Base-by-base conservation (phyloP, 2,797 vertebrate genomes). In the Sebastes paucispinis region DNA sequence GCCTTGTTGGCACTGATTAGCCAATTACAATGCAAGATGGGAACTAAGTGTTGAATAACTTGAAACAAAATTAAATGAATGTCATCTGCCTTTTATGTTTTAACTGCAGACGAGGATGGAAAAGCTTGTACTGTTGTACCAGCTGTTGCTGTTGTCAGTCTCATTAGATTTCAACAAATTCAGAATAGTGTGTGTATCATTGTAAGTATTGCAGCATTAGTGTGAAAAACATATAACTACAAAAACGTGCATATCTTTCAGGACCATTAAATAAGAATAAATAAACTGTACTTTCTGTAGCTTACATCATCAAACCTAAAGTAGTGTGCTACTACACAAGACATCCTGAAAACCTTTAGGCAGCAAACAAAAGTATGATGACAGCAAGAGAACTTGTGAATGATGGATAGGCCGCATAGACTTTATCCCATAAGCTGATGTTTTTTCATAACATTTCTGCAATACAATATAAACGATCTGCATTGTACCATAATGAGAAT, bases 391-490 rank as follows among this genome's bases (percentile, higher is more conserved):
- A 83, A 87, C 55, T 73, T 82, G 20, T 14, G 14, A 70, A 77
- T 86, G 80, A 89, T 82, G 77, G 81, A 83, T 80, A 79, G 79
- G 57, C 50, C 24, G 11, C 1, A 0, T 2, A 77, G 24, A 76
- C 34, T 71, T 79, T 76, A 68, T 69, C 60, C 63, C 43, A 79
- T 77, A 79, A 80, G 4, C 27, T 71, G 58, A 66, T 29, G 7
- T 55, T 80, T 83, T 79, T 79, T 59, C n/a, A 78, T 24, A 77
- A 76, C 79, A 50, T 71, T 58, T 62, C 67, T 70, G 82, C 83
- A 70, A 68, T 70, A 76, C 58, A 82, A 83, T 83, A 86, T 81
- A 73, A 80, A 87, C 85, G 39, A 80, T 86, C 80, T 92, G 52
- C 54, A 78, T 69, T 77, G 59, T 73, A 34, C 31, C 13, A 55